Base-by-base conservation (phyloP, 2,888 invertebrate genomes). In the Crocallis elinguaria region DNA sequence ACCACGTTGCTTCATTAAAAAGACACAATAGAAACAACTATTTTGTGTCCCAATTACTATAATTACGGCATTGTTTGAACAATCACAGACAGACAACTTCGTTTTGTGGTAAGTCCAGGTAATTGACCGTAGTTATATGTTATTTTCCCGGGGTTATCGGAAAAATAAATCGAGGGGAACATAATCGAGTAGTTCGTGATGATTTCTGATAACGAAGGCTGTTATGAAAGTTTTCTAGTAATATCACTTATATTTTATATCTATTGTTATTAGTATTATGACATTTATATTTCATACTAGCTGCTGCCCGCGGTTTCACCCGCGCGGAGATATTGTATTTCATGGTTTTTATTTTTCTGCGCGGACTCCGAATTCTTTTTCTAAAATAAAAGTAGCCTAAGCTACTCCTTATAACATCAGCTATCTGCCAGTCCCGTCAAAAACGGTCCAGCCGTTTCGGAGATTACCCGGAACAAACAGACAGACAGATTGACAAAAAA, bases 91-190 rank as follows among this genome's bases (percentile, higher is more conserved):
- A 23, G 17, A 36, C 27, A 25, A 29, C 21, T 37, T 29, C 17
- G 7, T 49, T 42, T 17, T 14, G 27, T 41, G 27, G 48, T 16
- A 27, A 12, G 21, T 23, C 25, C 16, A n/a, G 21, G 37, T 43
- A 50, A 44, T 44, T 23, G 29, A 21, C 36, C 8, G 23, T 49
- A 30, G 43, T 49, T 16, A 41, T 49, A 36, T 43, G 37, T 12
- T 30, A 32, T 36, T 37, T 43, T 42, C 21, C 29, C 42, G 21
- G 2, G 29, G 29, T 33, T 29, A 17, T 23, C 17, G 29, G 29
- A 2, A 12, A 12, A 29, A 12, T 29, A 6, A 19, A 4, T 4
- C 3, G 19, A 19, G 19, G 19, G n/a, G n/a, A n/a, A n/a, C n/a
- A n/a, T n/a, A n/a, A n/a, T n/a, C n/a, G n/a, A n/a, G 25, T 25